phyloP scores from a whole-genome alignment of 2,797 vertebrate species.

The Malacoctenus gilli region DNA sequence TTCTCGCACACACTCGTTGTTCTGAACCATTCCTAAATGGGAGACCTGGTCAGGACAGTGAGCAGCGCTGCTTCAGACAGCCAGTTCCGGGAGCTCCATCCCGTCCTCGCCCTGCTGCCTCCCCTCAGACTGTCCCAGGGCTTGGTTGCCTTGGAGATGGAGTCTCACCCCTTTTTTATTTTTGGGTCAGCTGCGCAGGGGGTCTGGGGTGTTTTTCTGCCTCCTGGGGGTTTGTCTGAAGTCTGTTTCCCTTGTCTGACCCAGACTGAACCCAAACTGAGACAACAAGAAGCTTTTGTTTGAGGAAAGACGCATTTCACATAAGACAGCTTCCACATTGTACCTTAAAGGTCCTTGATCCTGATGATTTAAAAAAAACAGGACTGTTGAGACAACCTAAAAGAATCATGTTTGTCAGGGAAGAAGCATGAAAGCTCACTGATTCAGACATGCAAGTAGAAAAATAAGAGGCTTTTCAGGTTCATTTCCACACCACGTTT shows the following conservation, averaged over 20 bases:
- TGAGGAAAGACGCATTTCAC: conserved; percentile 17
- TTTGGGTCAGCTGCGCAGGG: conserved; percentile 52
- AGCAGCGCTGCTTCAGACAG: too few species aligned
- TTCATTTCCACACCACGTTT: too few species aligned
- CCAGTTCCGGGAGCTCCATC: conserved; percentile 45
- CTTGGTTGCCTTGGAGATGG: conserved; percentile 72
- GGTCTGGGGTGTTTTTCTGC: conserved; percentile 52
- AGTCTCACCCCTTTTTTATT: conserved; percentile 55
- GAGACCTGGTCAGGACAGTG: too few species aligned
- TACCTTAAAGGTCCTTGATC: not conserved
- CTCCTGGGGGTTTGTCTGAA: conserved; percentile 43
- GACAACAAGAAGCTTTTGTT: conserved; percentile 18
- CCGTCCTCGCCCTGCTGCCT: conserved; percentile 58
- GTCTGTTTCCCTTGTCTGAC: conserved; percentile 33
- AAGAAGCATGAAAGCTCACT: too few species aligned
- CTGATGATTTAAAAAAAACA: conserved; percentile 1
- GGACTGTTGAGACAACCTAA: too few species aligned
- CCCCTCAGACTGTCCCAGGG: conserved; percentile 76
- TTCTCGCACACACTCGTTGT: too few species aligned
- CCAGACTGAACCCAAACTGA: conserved; percentile 41
- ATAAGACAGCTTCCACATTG: conserved; percentile 7
- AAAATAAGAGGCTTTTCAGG: too few species aligned
- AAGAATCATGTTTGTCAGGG: too few species aligned
- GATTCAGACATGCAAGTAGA: too few species aligned
- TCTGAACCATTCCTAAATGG: too few species aligned